A percentile compares a stretch with the other conserved stretches of the same genome.
These are phyloP conservation scores for Bathynomus jamesi DNA, from an alignment of 1,140 invertebrate genomes.

Conservation along the genomic window DNA sequence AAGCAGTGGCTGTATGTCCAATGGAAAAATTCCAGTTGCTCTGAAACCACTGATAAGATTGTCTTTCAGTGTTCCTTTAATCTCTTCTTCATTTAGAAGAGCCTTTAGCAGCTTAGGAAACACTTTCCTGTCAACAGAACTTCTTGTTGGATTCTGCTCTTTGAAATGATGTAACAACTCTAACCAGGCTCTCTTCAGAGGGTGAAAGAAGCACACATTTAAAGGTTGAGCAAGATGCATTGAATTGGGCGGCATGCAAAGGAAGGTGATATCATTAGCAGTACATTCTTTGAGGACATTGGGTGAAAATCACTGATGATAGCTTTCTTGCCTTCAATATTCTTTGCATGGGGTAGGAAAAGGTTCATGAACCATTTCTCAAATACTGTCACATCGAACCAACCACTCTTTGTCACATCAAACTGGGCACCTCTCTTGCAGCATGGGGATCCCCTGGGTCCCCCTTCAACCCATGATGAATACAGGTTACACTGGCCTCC, in stretches of 20 bases:
- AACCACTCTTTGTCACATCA: neutral
- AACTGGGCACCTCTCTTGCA: neutral
- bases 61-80: neutral
- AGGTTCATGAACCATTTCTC: neutral
- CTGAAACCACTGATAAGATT: neutral
- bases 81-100: neutral
- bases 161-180: neutral
- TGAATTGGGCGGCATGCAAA: neutral
- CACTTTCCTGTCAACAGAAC: neutral
- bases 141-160: neutral
- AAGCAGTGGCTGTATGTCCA: neutral
- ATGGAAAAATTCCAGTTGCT: neutral
- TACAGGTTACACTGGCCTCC: neutral
- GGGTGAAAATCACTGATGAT: neutral
- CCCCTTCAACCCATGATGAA: neutral
- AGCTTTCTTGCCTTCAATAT: neutral
- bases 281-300: neutral
- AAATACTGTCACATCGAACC: neutral
- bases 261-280: neutral
- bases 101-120: neutral
- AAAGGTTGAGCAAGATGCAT: neutral
- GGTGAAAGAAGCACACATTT: neutral
- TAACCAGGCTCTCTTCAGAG: neutral
- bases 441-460: neutral
- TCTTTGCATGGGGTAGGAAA: conserved; percentile 3